A percentile compares a stretch with the other conserved stretches of the same genome.
Conservation (phyloP, 2,113 vertebrate species). For the Laticauda laticaudata region DNA sequence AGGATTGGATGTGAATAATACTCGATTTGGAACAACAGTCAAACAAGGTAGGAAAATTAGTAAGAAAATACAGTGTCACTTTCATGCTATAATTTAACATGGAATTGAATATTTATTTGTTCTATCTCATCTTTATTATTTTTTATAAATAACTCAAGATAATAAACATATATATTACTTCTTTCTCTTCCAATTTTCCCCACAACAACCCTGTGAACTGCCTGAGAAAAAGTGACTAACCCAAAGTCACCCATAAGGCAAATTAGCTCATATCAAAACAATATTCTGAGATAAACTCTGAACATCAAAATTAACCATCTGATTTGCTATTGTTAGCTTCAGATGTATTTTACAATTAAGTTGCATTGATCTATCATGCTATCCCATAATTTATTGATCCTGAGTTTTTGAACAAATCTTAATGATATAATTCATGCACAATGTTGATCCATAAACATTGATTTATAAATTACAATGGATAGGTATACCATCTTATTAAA, state of each 20-base stretch:
- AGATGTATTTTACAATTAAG: neutral
- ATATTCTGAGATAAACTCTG: neutral
- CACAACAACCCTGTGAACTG: neutral
- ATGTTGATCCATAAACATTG: neutral
- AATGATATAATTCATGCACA: neutral
- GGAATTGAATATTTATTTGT: neutral
- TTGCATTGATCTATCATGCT: neutral
- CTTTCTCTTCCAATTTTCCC: neutral
- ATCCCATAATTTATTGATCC: neutral
- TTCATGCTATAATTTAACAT: neutral
- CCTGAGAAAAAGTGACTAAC: neutral
- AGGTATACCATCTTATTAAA: neutral
- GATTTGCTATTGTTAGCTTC: neutral
- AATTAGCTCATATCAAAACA: neutral
- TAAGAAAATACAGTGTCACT: neutral
- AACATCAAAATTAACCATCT: neutral
- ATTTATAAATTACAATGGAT: neutral
- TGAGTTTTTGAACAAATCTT: neutral
- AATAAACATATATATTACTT: neutral
- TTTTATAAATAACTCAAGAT: neutral
- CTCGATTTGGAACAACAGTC: constrained; percentile 72
- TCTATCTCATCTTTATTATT: neutral
- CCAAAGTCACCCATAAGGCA: neutral
- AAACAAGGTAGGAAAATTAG: constrained; percentile 61
- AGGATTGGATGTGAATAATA: constrained; percentile 66